phyloP scores from a whole-genome alignment of 2,797 vertebrate genomes.

The Syngnathus rostellatus region DNA sequence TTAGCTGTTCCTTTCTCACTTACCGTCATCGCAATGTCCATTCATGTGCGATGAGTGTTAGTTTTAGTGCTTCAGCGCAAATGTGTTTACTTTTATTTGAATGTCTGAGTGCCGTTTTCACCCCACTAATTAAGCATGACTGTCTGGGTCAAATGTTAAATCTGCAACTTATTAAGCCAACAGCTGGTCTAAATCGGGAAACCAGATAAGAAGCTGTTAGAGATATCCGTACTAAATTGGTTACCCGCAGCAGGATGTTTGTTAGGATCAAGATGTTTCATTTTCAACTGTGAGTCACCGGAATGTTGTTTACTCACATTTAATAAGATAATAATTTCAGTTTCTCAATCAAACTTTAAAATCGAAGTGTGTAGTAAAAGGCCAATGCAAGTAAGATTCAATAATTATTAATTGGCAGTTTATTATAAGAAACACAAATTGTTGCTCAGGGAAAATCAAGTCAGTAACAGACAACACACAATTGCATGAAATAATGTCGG shows the following conservation, averaged over 20 bases:
- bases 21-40: constrained; percentile 19
- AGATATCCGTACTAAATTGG: constrained; percentile 39
- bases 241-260: constrained; percentile 29
- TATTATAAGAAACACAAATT: constrained; percentile 44
- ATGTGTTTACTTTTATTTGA: constrained; percentile 38
- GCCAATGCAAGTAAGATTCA: not conserved
- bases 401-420: constrained; percentile 53
- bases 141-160: constrained; percentile 36
- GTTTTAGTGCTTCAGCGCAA: constrained; percentile 20
- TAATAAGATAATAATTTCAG: not conserved
- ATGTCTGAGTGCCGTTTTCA: constrained; percentile 22
- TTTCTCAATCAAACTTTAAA: not conserved
- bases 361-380: not conserved
- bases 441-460: constrained; percentile 14
- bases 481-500: constrained; percentile 12
- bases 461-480: constrained; percentile 17
- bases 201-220: constrained; percentile 44
- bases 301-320: constrained; percentile 1
- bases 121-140: constrained; percentile 43
- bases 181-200: constrained; percentile 40
- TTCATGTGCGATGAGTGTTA: constrained; percentile 29
- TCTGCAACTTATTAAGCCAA: constrained; percentile 37
- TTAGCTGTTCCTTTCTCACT: constrained; percentile 13
- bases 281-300: constrained; percentile 11
- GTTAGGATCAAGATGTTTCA: constrained; percentile 21